Evolutionary conservation across 2,113 vertebrate species (phyloP), one percentile per base, ranked within the genome.

Genomic region (Ailurus styani): DNA sequence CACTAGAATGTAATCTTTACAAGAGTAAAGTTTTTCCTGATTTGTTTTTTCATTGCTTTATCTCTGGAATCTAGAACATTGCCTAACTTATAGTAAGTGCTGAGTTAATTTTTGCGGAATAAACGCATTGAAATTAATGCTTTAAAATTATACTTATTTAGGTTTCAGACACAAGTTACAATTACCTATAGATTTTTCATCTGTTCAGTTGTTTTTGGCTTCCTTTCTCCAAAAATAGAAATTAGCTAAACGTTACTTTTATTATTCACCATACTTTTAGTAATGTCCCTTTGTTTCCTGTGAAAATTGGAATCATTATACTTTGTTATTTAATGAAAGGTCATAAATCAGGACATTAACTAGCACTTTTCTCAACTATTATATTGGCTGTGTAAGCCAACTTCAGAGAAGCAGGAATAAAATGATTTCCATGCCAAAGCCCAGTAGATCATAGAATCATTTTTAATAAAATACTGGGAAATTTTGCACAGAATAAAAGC

Each of bases 301-400:
- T 95, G 62, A 64, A 91, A 91, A 75, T 96, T 98, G 92, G 40
- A 97, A 97, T 98, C 77, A 86, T 72, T 88, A 97, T 95, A 85
- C 37, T 34, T 60, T 8, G 93, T 97, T 97, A 98, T 98, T 88
- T 96, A 81, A 97, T 87, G 87, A 97, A 25, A 64, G 94, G 87
- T 89, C 97, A 98, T 95, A 97, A 97, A 66, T 85, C 29, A 82
- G 87, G 75, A 91, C 87, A 98, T 97, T 82, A 97, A 94, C 64
- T 82, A 87, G 68, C 57, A 50, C 64, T 96, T 98, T 97, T 96
- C 47, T 91, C 73, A 96, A 92, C 68, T 95, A 62, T 77, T 50
- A 31, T 97, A 98, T 97, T 97, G 97, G 98, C 97, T 97, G 75
- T 62, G 42, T 96, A 93, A 96, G 90, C 85, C 87, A 85, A 68